Evolutionary conservation across 2,888 invertebrate genomes (phyloP), one percentile per base, ranked within the genome.

Genomic region (Eurytoma californica): DNA sequence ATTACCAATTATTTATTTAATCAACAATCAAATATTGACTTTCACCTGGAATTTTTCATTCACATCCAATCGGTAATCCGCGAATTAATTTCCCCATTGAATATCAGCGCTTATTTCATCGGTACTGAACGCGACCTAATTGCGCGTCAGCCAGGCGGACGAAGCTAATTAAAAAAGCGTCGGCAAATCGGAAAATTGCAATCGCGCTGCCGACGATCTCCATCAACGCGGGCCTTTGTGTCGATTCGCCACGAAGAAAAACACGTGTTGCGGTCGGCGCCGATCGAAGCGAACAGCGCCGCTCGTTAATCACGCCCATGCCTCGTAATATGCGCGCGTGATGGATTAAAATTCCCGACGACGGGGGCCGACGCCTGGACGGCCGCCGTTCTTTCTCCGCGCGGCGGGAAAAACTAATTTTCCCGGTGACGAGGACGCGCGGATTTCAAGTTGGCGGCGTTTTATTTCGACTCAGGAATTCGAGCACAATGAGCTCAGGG

Each of bases 331-430:
- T 81, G 80, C 73, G 69, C 68, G 69, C 68, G 77, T 84, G 84
- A 84, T 84, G 82, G 83, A 84, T 84, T 84, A 84, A 84, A 84
- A 83, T 77, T 73, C 66, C 66, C 58, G 47, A 47, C 39, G 51
- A 69, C 66, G 30, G 55, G 69, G 53, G 18, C 24, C 39, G 18
- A 16, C 39, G 30, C 7, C 63, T 3, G 2, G 5, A 18, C 16
- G 16, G 51, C 18, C 9, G 14, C 28, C 28, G 3, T 66, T 49
- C 28, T 53, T 51, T 61, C 18, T 18, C n/a, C 61, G 53, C 18
- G 12, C 2, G 49, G 24, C 53, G 24, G 72, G 69, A 49, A 77
- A 77, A 80, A 80, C 69, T 65, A 77, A 74, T 77, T 80, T 77
- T 69, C 57, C 14, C 76, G 49, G 73, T 65, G 65, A 69, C 73